Percentiles rank a stretch among this genome's conserved stretches.
Conservation (phyloP, 2,797 vertebrate species). For the Chelonia mydas region DNA sequence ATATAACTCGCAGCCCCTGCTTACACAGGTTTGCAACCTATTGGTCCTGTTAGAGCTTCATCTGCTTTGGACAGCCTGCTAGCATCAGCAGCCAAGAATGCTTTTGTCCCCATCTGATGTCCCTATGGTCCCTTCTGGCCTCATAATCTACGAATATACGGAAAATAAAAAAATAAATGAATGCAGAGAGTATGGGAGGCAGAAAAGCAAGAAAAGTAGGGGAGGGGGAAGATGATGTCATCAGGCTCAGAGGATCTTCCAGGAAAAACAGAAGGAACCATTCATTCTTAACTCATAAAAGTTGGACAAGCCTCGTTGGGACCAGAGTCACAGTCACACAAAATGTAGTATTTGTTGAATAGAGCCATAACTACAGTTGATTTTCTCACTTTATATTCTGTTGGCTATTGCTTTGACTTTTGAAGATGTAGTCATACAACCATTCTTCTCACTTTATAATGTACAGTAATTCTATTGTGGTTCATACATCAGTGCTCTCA, state of each 20-base stretch:
- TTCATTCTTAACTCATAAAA: not conserved
- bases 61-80: not conserved
- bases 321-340: not conserved
- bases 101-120: not conserved
- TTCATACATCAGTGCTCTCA: rapidly evolving
- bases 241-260: not conserved
- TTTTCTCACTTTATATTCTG: not conserved
- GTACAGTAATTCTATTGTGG: not conserved
- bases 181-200: not conserved
- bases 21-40: not conserved
- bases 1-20: too few relatives aligned
- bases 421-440: not conserved
- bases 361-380: not conserved
- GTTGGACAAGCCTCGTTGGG: not conserved
- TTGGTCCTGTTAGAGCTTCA: not conserved
- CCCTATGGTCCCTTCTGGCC: not conserved
- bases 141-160: not conserved
- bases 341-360: not conserved
- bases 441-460: not conserved
- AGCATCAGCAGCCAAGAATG: not conserved
- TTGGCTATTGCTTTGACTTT: not conserved
- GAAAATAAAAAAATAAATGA: not conserved
- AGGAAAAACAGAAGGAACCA: not conserved
- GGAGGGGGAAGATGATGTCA: not conserved
- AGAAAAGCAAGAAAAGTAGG: not conserved